phyloP scores from a whole-genome alignment of 2,113 vertebrate genomes.

The Phrynocephalus versicolor region DNA sequence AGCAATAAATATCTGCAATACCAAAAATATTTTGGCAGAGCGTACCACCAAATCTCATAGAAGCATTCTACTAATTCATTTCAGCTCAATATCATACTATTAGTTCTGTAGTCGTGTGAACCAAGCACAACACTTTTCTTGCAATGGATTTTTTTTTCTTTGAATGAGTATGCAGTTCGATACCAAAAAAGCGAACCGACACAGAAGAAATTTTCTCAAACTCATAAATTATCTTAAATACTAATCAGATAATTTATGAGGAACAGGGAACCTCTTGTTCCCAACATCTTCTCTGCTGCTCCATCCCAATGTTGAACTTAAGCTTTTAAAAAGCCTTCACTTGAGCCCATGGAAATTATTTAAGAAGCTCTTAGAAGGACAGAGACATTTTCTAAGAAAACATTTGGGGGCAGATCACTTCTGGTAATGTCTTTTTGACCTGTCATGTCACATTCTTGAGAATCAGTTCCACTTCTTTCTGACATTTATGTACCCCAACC shows the following conservation, averaged over 20 bases:
- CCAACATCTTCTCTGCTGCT: no score
- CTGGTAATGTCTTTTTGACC: constrained; percentile 33
- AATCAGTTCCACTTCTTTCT: constrained; percentile 56
- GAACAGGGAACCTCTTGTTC: no score
- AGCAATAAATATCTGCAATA: neutral
- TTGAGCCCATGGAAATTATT: no score
- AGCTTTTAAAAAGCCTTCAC: no score
- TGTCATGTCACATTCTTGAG: neutral
- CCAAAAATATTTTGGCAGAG: neutral
- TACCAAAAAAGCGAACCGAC: neutral
- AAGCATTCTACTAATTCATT: neutral
- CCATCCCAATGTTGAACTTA: no score
- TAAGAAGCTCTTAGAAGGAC: no score
- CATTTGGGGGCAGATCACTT: neutral
- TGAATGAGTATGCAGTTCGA: neutral
- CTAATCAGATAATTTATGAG: neutral
- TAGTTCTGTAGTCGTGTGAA: neutral
- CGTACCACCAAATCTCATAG: neutral
- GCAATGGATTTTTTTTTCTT: neutral
- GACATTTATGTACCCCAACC: constrained; percentile 65
- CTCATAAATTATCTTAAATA: neutral
- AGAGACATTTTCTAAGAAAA: neutral
- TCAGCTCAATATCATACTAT: neutral
- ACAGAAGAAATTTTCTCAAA: neutral
- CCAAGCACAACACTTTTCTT: neutral